Evolutionary conservation across 2,113 vertebrate species (phyloP).

Genomic region (Callopanchax toddi): DNA sequence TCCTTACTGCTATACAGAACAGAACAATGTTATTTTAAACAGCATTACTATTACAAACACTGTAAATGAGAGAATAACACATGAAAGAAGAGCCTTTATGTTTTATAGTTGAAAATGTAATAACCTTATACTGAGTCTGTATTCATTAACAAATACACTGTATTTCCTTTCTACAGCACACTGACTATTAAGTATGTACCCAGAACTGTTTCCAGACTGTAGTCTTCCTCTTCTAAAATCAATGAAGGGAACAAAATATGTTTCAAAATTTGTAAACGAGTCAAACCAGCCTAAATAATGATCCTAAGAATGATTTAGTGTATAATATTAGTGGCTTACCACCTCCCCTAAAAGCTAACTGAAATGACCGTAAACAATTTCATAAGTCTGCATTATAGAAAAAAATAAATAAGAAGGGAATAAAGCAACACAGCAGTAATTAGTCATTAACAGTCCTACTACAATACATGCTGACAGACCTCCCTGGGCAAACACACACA

Average conservation of each 20-base stretch:
- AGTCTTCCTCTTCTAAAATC: neutral
- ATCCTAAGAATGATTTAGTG: too few species aligned
- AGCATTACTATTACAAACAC: too few species aligned
- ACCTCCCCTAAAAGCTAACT: too few species aligned
- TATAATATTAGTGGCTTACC: too few species aligned
- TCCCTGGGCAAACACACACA: neutral
- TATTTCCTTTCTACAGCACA: neutral
- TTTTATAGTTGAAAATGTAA: neutral
- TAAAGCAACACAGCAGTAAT: constrained; percentile 6
- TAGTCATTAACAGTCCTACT: constrained; percentile 10
- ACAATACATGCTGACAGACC: neutral
- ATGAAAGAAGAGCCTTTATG: too few species aligned
- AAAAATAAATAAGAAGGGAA: neutral
- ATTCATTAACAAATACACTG: neutral
- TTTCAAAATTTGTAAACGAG: too few species aligned
- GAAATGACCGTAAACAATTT: neutral
- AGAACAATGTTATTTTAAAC: too few species aligned
- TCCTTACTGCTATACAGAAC: too few species aligned
- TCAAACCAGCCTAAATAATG: too few species aligned
- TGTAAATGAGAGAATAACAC: too few species aligned
- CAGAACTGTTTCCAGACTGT: neutral
- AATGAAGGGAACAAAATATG: neutral
- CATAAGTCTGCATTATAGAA: constrained; percentile 1
- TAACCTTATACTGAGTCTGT: neutral
- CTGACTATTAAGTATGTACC: neutral